Conservation (phyloP, 2,888 invertebrate species). For the Metellina segmentata region DNA sequence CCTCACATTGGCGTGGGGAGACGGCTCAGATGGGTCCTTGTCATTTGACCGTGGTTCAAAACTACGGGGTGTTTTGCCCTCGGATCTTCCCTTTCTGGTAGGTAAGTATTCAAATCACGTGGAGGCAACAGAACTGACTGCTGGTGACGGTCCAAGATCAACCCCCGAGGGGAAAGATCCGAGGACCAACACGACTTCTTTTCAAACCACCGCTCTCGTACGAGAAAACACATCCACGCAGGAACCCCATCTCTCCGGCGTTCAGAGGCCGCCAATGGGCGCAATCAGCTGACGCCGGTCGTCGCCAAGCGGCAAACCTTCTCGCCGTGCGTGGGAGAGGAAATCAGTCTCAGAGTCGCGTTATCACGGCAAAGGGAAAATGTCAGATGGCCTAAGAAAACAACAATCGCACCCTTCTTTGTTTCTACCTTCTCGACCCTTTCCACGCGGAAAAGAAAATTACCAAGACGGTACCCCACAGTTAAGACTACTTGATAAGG, state of each 20-base stretch:
- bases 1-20: too few species aligned
- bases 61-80: too few species aligned
- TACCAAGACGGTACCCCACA: too few species aligned
- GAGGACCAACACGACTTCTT: not conserved
- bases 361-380: not conserved
- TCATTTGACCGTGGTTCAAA: too few species aligned
- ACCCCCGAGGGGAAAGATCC: too few species aligned
- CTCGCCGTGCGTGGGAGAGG: constrained; percentile 25
- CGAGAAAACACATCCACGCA: not conserved
- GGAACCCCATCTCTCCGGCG: not conserved
- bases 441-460: too few species aligned
- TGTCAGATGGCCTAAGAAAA: constrained; percentile 8
- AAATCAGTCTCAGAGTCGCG: not conserved
- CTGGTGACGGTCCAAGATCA: too few species aligned
- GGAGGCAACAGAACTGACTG: too few species aligned
- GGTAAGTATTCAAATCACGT: too few species aligned
- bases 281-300: not conserved
- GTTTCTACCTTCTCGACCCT: not conserved
- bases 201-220: not conserved
- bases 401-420: not conserved
- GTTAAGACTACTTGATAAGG: too few species aligned
- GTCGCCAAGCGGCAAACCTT: constrained; percentile 7
- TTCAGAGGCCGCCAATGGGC: not conserved
- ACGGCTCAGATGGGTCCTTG: too few species aligned
- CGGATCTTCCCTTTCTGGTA: too few species aligned